Percentiles rank a stretch among this genome's conserved stretches.
Conservation (phyloP, 2,888 invertebrate species). For the Euzetes globulus region DNA sequence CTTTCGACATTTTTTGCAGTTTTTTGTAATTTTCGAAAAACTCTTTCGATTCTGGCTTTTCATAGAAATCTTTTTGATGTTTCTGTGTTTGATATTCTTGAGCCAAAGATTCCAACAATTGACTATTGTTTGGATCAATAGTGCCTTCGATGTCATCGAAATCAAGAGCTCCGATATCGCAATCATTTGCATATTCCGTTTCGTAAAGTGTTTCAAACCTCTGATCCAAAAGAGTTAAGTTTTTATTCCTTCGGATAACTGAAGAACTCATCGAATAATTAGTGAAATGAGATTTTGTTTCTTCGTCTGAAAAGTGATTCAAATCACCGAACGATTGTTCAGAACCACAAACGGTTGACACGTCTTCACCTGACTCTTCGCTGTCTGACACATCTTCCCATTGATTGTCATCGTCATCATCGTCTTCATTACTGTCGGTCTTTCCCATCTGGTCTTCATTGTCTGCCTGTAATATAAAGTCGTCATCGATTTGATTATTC, state of each 20-base stretch:
- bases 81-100: conserved; percentile 62
- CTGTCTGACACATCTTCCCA: conserved; percentile 17
- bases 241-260: conserved; percentile 73
- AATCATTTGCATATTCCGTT: conserved; percentile 68
- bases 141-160: conserved; percentile 79
- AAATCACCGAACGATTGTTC: conserved; percentile 26
- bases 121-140: conserved; percentile 58
- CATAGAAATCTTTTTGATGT: conserved; percentile 49
- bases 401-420: conserved; percentile 45
- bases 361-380: conserved; percentile 33
- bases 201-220: conserved; percentile 69
- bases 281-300: conserved; percentile 79
- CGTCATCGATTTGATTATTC: conserved; percentile 77
- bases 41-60: conserved; percentile 25
- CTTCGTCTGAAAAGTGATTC: conserved; percentile 54
- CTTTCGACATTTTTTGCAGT: neutral
- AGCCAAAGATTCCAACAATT: conserved; percentile 62
- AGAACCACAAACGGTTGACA: conserved; percentile 17
- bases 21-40: conserved; percentile 16
- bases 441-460: conserved; percentile 38
- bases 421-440: conserved; percentile 43
- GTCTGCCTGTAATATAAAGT: conserved; percentile 72
- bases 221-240: conserved; percentile 71
- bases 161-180: conserved; percentile 79
- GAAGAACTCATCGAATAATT: conserved; percentile 90